phyloP scores from a whole-genome alignment of 2,888 invertebrate genomes.

The Drosophila limbata region DNA sequence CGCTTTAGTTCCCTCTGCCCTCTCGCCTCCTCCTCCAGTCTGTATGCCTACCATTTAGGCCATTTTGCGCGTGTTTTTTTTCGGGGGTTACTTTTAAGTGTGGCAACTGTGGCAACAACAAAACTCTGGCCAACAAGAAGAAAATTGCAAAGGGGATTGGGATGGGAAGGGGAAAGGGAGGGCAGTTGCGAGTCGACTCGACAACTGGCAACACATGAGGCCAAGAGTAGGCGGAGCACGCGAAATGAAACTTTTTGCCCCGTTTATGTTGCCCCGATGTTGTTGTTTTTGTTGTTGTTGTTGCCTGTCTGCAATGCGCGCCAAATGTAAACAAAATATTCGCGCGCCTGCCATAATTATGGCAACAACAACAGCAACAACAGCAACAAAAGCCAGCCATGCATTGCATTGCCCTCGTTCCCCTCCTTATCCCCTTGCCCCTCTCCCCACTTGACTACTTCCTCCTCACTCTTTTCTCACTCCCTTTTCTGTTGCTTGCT shows the following conservation, averaged over 20 bases:
- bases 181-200: neutral
- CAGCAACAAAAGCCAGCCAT: conserved; percentile 54
- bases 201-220: conserved; percentile 50
- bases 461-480: neutral
- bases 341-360: conserved; percentile 82
- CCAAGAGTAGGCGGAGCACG: conserved; percentile 79
- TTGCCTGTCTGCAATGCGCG: conserved; percentile 75
- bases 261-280: conserved; percentile 25
- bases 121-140: conserved; percentile 49
- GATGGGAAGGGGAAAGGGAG: neutral
- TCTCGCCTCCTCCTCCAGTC: neutral
- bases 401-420: conserved; percentile 57
- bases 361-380: conserved; percentile 59
- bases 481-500: conserved; percentile 20
- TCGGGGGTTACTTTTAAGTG: conserved; percentile 61
- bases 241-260: conserved; percentile 67
- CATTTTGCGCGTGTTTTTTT: conserved; percentile 61
- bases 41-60: conserved; percentile 61
- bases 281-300: conserved; percentile 28
- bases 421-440: neutral
- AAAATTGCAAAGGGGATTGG: conserved; percentile 55
- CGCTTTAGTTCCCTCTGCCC: neutral
- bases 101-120: conserved; percentile 37
- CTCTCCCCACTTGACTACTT: too few relatives aligned
- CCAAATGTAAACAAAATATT: conserved; percentile 81